A percentile compares a stretch with the other conserved stretches of the same genome.
These are phyloP conservation scores for Patagioenas fasciata DNA, from an alignment of 2,113 vertebrate species.

Conservation along the genomic window DNA sequence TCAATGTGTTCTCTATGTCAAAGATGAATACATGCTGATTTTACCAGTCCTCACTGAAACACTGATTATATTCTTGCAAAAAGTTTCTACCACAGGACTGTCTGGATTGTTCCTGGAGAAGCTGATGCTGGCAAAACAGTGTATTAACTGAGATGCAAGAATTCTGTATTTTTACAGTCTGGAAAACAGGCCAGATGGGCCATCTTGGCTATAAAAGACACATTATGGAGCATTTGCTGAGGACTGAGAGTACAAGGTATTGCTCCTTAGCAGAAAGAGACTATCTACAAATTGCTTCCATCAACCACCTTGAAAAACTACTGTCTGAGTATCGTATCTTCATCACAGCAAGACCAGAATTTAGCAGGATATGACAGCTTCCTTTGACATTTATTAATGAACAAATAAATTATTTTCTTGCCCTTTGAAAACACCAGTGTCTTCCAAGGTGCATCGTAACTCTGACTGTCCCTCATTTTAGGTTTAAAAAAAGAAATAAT, in stretches of 20 bases:
- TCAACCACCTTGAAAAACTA: background rate
- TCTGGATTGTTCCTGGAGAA: background rate
- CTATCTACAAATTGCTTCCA: background rate
- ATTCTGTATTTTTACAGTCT: background rate
- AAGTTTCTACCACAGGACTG: background rate
- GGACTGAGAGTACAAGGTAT: background rate
- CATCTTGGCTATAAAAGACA: background rate
- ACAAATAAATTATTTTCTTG: background rate
- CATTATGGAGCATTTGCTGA: background rate
- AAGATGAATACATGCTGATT: background rate
- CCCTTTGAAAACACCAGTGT: background rate
- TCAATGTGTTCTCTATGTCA: background rate
- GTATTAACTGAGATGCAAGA: background rate
- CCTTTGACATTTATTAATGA: background rate
- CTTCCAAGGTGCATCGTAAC: background rate
- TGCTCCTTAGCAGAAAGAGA: background rate
- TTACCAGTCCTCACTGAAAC: background rate
- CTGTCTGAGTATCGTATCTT: background rate
- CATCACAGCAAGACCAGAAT: background rate
- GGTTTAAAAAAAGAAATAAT: no score
- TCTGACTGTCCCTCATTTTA: background rate
- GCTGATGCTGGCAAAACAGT: background rate
- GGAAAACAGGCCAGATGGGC: background rate
- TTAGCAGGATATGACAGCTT: background rate
- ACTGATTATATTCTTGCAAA: background rate